Percentiles rank a stretch among this genome's conserved stretches.
Evolutionary conservation across 2,113 vertebrate species (phyloP).

Genomic region (Pseudopodoces humilis): DNA sequence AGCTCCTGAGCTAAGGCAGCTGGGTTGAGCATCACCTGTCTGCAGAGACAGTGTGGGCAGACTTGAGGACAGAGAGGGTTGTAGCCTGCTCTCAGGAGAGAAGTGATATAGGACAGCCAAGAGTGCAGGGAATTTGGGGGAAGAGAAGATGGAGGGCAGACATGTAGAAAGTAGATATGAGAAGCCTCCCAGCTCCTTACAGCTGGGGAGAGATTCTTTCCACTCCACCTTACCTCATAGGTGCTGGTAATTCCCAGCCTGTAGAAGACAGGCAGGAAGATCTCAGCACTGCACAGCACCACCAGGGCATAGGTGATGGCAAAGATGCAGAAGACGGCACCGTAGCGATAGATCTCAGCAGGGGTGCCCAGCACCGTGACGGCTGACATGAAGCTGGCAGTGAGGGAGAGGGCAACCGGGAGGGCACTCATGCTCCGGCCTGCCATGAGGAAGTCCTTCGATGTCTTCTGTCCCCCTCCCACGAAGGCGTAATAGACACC

Average conservation of each 20-base stretch:
- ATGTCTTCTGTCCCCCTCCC: slow-evolving; percentile 75
- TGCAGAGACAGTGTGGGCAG: neutral
- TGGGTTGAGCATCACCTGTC: neutral
- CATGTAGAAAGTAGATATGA: neutral
- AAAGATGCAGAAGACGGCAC: slow-evolving; percentile 79
- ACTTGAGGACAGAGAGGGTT: neutral
- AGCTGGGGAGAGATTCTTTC: neutral
- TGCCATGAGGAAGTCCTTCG: slow-evolving; percentile 86
- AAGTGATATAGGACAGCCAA: neutral
- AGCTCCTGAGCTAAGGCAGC: neutral
- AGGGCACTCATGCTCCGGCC: slow-evolving; percentile 84
- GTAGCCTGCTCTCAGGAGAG: neutral
- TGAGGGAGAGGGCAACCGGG: slow-evolving; percentile 89
- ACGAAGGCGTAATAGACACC: slow-evolving; percentile 87
- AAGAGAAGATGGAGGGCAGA: neutral
- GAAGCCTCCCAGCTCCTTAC: neutral
- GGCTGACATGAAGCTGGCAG: slow-evolving; percentile 97
- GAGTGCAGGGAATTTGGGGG: neutral
- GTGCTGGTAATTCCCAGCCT: slow-evolving; percentile 90
- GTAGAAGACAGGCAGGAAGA: slow-evolving; percentile 95
- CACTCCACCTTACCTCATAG: slow-evolving; percentile 75
- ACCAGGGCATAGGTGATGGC: slow-evolving; percentile 79
- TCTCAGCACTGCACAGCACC: slow-evolving; percentile 83
- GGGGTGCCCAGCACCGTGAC: slow-evolving; percentile 90
- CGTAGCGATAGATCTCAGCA: slow-evolving; percentile 87